Conservation (phyloP, 1,140 invertebrate species). For the Drosophila jambulina region DNA sequence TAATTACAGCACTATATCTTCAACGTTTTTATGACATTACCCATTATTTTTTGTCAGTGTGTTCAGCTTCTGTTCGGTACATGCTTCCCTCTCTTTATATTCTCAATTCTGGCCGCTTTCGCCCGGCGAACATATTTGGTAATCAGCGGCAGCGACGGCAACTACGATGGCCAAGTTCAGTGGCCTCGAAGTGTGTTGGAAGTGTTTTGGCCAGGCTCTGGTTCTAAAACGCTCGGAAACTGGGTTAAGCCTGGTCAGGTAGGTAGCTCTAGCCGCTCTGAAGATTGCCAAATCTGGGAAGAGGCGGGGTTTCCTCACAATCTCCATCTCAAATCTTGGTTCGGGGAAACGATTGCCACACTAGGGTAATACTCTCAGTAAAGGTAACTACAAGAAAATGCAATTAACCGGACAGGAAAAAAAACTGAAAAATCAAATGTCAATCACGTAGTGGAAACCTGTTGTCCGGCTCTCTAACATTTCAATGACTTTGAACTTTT, state of each 20-base stretch:
- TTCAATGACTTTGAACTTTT: slow-evolving; percentile 81
- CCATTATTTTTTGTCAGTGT: slow-evolving; percentile 11
- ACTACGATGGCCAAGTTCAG: slow-evolving; percentile 71
- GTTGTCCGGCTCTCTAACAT: slow-evolving; percentile 65
- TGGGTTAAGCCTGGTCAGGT: slow-evolving; percentile 72
- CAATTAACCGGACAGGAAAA: slow-evolving; percentile 62
- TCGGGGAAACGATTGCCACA: slow-evolving; percentile 46
- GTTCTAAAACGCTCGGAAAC: slow-evolving; percentile 47
- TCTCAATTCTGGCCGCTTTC: slow-evolving; percentile 63
- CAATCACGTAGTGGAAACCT: slow-evolving; percentile 75
- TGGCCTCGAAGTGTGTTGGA: slow-evolving; percentile 78
- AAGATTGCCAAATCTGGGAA: slow-evolving; percentile 12
- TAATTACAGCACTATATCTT: not conserved
- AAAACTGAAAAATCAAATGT: slow-evolving; percentile 55
- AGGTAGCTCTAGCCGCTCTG: slow-evolving; percentile 12
- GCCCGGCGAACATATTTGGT: slow-evolving; percentile 72
- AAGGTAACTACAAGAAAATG: slow-evolving; percentile 64
- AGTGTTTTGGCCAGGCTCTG: slow-evolving; percentile 35
- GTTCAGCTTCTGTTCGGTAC: slow-evolving; percentile 5
- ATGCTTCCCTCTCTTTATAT: slow-evolving; percentile 18
- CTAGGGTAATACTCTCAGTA: not conserved
- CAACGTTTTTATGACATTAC: not conserved
- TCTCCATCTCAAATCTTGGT: slow-evolving; percentile 7
- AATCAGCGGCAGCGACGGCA: slow-evolving; percentile 49
- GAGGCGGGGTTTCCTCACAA: slow-evolving; percentile 18